These are phyloP conservation scores for Gallinago media DNA, from an alignment of 2,113 vertebrate genomes.

Conservation along the genomic window DNA sequence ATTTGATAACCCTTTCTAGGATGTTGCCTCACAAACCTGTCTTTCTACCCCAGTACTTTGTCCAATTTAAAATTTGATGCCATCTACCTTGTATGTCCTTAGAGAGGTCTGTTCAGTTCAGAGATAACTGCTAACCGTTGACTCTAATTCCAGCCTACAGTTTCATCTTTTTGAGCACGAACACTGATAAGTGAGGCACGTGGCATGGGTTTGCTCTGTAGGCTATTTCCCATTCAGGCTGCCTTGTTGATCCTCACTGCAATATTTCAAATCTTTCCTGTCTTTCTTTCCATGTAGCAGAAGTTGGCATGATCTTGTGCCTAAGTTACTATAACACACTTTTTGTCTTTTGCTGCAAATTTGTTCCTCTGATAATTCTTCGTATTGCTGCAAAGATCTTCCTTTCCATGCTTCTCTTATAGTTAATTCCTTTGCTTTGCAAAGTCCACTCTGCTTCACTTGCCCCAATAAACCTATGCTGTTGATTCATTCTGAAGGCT, in stretches of 20 bases:
- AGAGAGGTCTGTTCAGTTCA: not conserved
- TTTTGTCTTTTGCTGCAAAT: not conserved
- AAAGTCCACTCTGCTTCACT: not conserved
- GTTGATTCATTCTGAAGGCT: not conserved
- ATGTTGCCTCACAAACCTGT: not conserved
- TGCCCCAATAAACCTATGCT: not conserved
- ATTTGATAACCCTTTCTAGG: not conserved
- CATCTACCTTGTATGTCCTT: accelerated
- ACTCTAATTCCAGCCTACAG: not conserved
- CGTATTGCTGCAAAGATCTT: not conserved
- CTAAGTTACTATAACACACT: not conserved
- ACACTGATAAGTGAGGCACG: not conserved
- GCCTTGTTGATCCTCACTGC: not conserved
- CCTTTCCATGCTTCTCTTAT: not conserved
- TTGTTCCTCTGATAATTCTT: not conserved
- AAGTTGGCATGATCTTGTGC: not conserved
- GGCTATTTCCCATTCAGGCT: not conserved
- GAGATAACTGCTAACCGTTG: not conserved
- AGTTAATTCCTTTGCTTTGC: not conserved
- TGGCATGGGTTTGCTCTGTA: not conserved
- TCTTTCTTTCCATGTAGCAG: not conserved
- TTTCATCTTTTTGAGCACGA: not conserved
- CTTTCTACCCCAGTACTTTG: not conserved
- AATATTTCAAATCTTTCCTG: not conserved
- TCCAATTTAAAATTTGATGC: not conserved